phyloP scores from a whole-genome alignment of 2,888 invertebrate species.

The Clepsis dumicolana region DNA sequence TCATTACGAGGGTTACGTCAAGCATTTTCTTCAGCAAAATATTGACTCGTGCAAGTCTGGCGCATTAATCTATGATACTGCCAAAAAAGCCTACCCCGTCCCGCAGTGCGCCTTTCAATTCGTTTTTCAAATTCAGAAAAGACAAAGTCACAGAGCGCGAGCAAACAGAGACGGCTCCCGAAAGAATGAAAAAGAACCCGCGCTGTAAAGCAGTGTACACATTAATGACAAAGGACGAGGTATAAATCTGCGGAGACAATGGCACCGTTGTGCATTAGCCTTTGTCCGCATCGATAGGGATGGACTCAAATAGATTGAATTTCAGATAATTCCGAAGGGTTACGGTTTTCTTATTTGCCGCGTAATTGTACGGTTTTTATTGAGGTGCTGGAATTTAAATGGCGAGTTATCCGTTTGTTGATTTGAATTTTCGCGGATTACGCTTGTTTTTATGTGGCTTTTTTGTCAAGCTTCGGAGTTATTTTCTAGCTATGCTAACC shows the following conservation, averaged over 20 bases:
- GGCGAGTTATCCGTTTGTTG: conserved; percentile 35
- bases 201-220: conserved; percentile 76
- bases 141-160: conserved; percentile 38
- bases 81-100: conserved; percentile 14
- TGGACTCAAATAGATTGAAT: conserved; percentile 82
- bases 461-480: neutral
- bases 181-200: conserved; percentile 65
- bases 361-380: conserved; percentile 44
- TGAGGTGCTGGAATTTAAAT: conserved; percentile 39
- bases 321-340: conserved; percentile 79
- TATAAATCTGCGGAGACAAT: conserved; percentile 82
- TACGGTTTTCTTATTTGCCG: conserved; percentile 70
- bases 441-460: conserved; percentile 25
- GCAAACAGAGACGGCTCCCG: conserved; percentile 49
- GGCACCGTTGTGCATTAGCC: conserved; percentile 71
- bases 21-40: neutral
- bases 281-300: conserved; percentile 79
- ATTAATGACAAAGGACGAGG: conserved; percentile 78
- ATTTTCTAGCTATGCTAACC: neutral
- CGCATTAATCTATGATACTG: conserved; percentile 1
- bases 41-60: neutral
- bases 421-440: conserved; percentile 41
- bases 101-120: conserved; percentile 32
- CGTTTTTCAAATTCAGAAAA: conserved; percentile 42
- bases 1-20: neutral